Evolutionary conservation across 2,113 vertebrate species (phyloP), one percentile per base, ranked within the genome.

Genomic region (Uria lomvia): DNA sequence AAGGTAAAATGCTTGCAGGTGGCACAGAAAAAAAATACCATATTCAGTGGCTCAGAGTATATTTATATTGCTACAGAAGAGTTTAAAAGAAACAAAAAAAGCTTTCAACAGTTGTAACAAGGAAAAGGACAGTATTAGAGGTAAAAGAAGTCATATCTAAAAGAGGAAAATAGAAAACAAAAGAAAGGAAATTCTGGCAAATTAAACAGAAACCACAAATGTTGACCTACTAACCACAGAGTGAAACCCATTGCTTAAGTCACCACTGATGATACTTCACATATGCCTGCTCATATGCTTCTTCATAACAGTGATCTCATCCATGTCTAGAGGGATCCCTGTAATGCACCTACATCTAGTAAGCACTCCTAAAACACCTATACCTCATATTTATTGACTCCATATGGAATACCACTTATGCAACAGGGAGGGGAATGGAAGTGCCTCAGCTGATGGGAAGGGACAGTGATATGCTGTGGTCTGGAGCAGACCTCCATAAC

Each of bases 271-370:
- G 21, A 42, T 32, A 32, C 29, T 73, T 55, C 29, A 34, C 40
- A 23, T 16, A 8, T 40, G 70, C 43, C 56, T 92, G 47, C n/a
- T 85, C 1, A 0, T 38, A 42, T 38, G 85, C 73, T 87, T 74
- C 68, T 77, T 91, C 42, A 8, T 66, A 87, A 63, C 38, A 92
- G 43, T 92, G 94, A 92, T 55, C 88, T 93, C 77, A 96, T 75
- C 74, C 52, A 29, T 30, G 47, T 78, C 84, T 85, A 88, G 52
- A 72, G 81, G 52, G 78, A 95, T 81, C 43, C 26, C 10, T 55
- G 52, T 43, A 56, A 74, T 43, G 30, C 38, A 43, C 38, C 38
- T 53, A 14, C 34, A 9, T 26, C 52, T 34, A 32, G 23, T 47
- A 43, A 68, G 32, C 17, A 56, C 52, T 56, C 52, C 38, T 73